A percentile compares a stretch with the other conserved stretches of the same genome.
phyloP scores from a whole-genome alignment of 2,797 vertebrate genomes.

The Paguma larvata region DNA sequence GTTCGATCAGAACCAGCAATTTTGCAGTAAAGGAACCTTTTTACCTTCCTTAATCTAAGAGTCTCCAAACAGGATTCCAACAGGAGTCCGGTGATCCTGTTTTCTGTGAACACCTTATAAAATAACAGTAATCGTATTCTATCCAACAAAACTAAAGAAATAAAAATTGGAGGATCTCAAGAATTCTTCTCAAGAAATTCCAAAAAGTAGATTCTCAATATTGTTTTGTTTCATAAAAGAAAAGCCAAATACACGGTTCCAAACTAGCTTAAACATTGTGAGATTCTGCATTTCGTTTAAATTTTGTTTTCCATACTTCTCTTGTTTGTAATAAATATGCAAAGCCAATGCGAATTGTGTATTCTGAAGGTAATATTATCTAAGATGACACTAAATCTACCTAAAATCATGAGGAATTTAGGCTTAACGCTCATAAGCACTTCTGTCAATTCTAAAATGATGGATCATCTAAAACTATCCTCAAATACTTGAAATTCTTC shows the following conservation, averaged over 20 bases:
- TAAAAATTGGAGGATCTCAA: not conserved
- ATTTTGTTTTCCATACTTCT: not conserved
- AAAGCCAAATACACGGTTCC: not conserved
- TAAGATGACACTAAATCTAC: conserved; percentile 37
- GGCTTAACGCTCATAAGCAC: not conserved
- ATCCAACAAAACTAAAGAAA: not conserved
- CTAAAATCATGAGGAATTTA: conserved; percentile 47
- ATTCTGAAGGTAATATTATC: conserved; percentile 4
- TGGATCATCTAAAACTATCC: not conserved
- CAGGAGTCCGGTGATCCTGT: not conserved
- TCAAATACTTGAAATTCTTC: conserved; percentile 44
- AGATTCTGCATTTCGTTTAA: conserved; percentile 8
- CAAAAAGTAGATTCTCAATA: not conserved
- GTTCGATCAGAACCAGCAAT: not conserved
- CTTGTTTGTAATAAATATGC: conserved; percentile 5
- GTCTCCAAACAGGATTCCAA: not conserved
- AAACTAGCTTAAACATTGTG: not conserved
- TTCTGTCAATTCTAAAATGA: conserved; percentile 30
- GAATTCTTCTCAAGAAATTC: not conserved
- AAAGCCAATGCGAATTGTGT: conserved; percentile 12
- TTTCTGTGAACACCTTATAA: not conserved
- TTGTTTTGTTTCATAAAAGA: not conserved
- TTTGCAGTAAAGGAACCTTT: not conserved
- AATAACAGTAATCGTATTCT: not conserved
- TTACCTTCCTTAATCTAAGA: not conserved